A percentile compares a stretch with the other conserved stretches of the same genome.
phyloP scores from a whole-genome alignment of 2,113 vertebrate species.

The Cercopithecus mona region DNA sequence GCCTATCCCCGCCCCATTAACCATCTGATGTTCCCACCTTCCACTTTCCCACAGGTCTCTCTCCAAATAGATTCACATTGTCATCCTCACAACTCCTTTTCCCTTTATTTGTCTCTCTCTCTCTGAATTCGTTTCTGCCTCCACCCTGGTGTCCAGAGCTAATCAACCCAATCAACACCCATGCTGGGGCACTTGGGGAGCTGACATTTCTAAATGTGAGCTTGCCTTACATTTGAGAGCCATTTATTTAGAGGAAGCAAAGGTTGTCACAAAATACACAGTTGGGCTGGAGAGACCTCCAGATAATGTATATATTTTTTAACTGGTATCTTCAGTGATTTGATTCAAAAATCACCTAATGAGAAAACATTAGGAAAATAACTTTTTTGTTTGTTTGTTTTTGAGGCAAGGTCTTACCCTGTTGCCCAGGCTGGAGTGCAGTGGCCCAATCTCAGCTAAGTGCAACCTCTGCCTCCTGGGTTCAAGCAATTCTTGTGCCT shows the following conservation, averaged over 20 bases:
- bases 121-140: not conserved
- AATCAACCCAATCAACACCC: not conserved
- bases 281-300: not conserved
- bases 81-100: not conserved
- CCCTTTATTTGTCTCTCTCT: not conserved
- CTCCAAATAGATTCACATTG: not conserved
- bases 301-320: not conserved
- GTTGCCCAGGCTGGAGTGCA: too few species aligned
- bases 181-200: rapidly evolving
- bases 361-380: not conserved
- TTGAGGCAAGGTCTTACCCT: too few species aligned
- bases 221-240: not conserved
- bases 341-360: not conserved
- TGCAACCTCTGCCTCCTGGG: too few species aligned
- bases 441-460: too few species aligned
- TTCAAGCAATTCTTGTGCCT: too few species aligned
- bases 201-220: not conserved
- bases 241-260: not conserved
- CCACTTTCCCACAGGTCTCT: not conserved
- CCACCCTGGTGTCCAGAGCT: not conserved
- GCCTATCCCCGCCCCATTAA: rapidly evolving
- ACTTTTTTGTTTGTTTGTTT: too few species aligned
- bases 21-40: not conserved
- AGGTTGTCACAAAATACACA: not conserved
- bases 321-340: not conserved